Evolutionary conservation across 2,113 vertebrate species (phyloP).

Genomic region (Octodon degus): DNA sequence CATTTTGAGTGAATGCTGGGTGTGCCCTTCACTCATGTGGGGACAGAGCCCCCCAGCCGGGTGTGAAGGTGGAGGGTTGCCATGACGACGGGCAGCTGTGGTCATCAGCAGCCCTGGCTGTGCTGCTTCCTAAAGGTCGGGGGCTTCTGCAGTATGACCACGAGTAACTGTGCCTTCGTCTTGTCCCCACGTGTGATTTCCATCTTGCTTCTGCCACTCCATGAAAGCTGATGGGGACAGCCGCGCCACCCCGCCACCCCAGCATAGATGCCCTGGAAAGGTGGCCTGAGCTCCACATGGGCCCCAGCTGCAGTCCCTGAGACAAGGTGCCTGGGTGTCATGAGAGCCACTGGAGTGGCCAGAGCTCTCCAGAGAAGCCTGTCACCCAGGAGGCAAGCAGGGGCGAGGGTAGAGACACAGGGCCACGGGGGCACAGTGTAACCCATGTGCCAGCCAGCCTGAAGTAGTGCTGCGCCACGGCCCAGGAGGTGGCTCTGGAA

Average conservation of each 20-base stretch:
- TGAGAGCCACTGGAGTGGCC: background rate
- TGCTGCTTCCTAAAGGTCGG: background rate
- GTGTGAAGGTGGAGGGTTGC: background rate
- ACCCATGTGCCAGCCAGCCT: background rate
- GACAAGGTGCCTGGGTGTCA: rapidly evolving
- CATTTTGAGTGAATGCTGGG: too few species aligned
- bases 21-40: background rate
- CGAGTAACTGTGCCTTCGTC: too few species aligned
- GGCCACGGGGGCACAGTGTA: rapidly evolving
- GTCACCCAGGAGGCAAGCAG: background rate
- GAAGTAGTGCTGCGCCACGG: rapidly evolving
- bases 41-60: background rate
- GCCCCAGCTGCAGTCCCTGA: background rate
- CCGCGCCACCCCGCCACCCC: too few species aligned
- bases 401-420: background rate
- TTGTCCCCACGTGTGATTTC: background rate
- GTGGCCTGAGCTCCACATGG: background rate
- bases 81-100: background rate
- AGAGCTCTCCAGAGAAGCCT: background rate
- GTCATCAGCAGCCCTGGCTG: background rate
- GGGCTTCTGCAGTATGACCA: background rate
- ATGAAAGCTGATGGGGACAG: too few species aligned
- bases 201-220: background rate
- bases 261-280: background rate
- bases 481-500: background rate